Conservation (phyloP, 2,888 invertebrate genomes). For the Euclidia mi region DNA sequence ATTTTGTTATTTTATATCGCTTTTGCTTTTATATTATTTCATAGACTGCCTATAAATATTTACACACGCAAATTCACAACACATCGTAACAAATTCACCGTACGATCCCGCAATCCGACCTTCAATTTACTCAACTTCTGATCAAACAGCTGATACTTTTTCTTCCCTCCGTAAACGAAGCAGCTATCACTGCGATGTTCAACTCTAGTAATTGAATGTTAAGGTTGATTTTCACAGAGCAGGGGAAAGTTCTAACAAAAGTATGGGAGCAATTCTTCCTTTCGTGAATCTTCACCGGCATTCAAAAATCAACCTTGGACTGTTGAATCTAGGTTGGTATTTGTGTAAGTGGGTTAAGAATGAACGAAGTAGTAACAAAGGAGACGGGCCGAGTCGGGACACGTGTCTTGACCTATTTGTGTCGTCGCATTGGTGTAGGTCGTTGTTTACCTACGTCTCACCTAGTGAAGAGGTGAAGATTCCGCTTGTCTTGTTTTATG, state of each 20-base stretch:
- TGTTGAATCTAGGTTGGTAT: slow-evolving; percentile 29
- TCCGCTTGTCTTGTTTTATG: slow-evolving; percentile 6
- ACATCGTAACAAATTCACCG: slow-evolving; percentile 19
- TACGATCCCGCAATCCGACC: slow-evolving; percentile 44
- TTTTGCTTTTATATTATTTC: background rate
- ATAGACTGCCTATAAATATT: slow-evolving; percentile 1
- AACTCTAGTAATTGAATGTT: background rate
- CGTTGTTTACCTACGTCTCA: slow-evolving; percentile 54
- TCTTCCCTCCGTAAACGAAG: slow-evolving; percentile 33
- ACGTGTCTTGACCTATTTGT: slow-evolving; percentile 77
- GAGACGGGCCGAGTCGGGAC: slow-evolving; percentile 59
- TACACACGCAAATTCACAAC: background rate
- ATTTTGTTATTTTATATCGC: background rate
- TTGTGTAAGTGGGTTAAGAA: slow-evolving; percentile 26
- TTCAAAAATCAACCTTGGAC: slow-evolving; percentile 26
- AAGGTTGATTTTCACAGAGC: slow-evolving; percentile 12
- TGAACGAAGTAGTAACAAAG: slow-evolving; percentile 62
- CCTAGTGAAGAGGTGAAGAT: slow-evolving; percentile 23
- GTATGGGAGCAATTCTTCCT: slow-evolving; percentile 20
- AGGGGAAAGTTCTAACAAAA: slow-evolving; percentile 10
- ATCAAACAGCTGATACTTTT: slow-evolving; percentile 59
- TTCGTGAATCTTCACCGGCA: slow-evolving; percentile 4
- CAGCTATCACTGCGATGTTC: background rate
- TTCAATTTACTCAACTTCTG: slow-evolving; percentile 51
- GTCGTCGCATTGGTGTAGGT: slow-evolving; percentile 74